phyloP scores from a whole-genome alignment of 1,140 invertebrate species.

The Samia ricini region DNA sequence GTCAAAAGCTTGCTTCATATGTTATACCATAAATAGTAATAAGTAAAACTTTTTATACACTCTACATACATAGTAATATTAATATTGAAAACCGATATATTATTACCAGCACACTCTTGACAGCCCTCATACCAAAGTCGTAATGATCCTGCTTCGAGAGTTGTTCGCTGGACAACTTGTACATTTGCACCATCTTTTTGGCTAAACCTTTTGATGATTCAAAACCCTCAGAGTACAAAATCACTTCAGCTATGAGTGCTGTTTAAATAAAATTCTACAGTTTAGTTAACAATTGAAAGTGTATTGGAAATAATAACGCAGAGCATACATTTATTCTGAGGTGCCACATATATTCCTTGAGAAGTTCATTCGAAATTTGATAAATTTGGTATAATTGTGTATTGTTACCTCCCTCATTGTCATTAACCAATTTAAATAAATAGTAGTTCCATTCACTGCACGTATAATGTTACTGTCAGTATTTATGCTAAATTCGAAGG shows the following conservation, averaged over 20 bases:
- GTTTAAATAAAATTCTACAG: conserved; percentile 25
- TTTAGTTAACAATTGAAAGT: conserved; percentile 1
- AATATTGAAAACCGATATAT: background rate
- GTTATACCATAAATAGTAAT: too few relatives aligned
- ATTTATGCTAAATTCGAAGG: too few relatives aligned
- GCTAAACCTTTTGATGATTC: conserved; percentile 91
- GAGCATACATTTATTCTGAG: too few relatives aligned
- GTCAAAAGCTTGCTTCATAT: too few relatives aligned
- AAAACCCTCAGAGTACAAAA: conserved; percentile 94
- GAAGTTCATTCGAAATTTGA: too few relatives aligned
- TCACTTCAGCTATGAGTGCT: conserved; percentile 95
- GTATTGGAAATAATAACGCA: background rate
- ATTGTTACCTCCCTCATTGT: too few relatives aligned
- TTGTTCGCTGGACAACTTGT: conserved; percentile 94
- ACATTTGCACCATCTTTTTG: conserved; percentile 95
- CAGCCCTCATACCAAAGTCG: conserved; percentile 93
- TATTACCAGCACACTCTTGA: conserved; percentile 81
- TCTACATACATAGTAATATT: background rate
- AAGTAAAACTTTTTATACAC: too few relatives aligned
- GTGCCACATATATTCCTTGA: too few relatives aligned
- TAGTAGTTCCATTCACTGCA: too few relatives aligned
- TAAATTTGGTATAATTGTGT: too few relatives aligned
- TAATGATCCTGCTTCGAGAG: conserved; percentile 96
- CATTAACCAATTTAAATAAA: too few relatives aligned
- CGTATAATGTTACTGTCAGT: too few relatives aligned